Evolutionary conservation across 2,888 invertebrate species (phyloP).

Genomic region (Dryocosmus kuriphilus): DNA sequence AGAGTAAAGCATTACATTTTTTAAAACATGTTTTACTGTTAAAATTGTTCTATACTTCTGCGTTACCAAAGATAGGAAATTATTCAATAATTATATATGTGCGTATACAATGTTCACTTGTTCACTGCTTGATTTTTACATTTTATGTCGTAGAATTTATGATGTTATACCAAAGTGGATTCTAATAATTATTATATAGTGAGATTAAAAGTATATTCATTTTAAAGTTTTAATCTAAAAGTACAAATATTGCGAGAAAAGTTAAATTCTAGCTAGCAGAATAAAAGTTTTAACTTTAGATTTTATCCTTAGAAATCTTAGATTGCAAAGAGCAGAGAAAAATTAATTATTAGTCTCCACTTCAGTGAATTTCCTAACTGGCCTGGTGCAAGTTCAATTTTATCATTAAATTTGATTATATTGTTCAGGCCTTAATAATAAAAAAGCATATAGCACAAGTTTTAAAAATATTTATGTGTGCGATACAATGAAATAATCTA

Average conservation of each 20-base stretch:
- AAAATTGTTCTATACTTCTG: slow-evolving; percentile 14
- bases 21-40: slow-evolving; percentile 19
- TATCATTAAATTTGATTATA: neutral
- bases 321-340: neutral
- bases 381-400: slow-evolving; percentile 1
- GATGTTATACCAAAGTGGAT: slow-evolving; percentile 23
- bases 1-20: neutral
- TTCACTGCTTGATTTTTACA: slow-evolving; percentile 33
- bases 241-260: slow-evolving; percentile 1
- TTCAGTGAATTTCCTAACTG: neutral
- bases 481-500: neutral
- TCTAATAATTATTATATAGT: slow-evolving; percentile 7
- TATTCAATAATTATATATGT: slow-evolving; percentile 21
- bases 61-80: slow-evolving; percentile 3
- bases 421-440: neutral
- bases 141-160: slow-evolving; percentile 35
- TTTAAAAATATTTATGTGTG: slow-evolving; percentile 10
- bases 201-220: neutral
- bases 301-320: neutral
- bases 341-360: slow-evolving; percentile 4
- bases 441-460: slow-evolving; percentile 26
- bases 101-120: neutral
- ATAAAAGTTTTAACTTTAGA: slow-evolving; percentile 4
- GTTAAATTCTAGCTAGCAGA: neutral
- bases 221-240: neutral